phyloP scores from a whole-genome alignment of 2,888 invertebrate species.

The Volucella inflata region DNA sequence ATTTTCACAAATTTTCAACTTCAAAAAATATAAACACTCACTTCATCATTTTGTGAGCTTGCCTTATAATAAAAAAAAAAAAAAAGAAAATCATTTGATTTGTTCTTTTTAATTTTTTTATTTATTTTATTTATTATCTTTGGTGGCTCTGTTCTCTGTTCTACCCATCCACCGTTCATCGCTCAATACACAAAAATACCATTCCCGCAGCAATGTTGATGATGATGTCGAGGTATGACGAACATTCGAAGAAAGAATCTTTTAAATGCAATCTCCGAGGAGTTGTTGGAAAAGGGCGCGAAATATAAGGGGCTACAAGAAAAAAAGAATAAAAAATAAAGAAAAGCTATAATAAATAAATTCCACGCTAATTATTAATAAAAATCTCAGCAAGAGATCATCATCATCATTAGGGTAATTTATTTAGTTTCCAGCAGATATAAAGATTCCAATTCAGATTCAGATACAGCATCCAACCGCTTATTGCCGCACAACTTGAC shows the following conservation, averaged over 20 bases:
- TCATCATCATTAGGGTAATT: slow-evolving; percentile 73
- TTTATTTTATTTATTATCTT: slow-evolving; percentile 31
- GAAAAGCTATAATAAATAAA: slow-evolving; percentile 1
- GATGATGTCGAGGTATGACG: slow-evolving; percentile 15
- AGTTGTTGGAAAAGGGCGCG: background rate
- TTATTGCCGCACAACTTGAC: slow-evolving; percentile 8
- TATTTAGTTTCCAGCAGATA: slow-evolving; percentile 67
- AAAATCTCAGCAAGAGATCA: slow-evolving; percentile 75
- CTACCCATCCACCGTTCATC: slow-evolving; percentile 13
- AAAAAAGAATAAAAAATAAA: background rate
- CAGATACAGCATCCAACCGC: background rate
- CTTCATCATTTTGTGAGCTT: slow-evolving; percentile 49
- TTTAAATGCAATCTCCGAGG: slow-evolving; percentile 22
- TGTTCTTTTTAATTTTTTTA: slow-evolving; percentile 9
- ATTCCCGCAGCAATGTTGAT: slow-evolving; percentile 13
- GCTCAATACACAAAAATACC: slow-evolving; percentile 31
- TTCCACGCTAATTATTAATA: slow-evolving; percentile 73
- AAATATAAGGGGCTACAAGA: background rate
- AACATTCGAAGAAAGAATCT: background rate
- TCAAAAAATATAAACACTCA: slow-evolving; percentile 68
- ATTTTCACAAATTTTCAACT: slow-evolving; percentile 70
- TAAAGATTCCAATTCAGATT: slow-evolving; percentile 1
- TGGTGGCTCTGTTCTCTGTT: slow-evolving; percentile 17
- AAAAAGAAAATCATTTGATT: slow-evolving; percentile 13
- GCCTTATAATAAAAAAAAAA: slow-evolving; percentile 2